Evolutionary conservation across 1,140 invertebrate genomes (phyloP), one percentile per base, ranked within the genome.

Genomic region (Metopolophium dirhodum): DNA sequence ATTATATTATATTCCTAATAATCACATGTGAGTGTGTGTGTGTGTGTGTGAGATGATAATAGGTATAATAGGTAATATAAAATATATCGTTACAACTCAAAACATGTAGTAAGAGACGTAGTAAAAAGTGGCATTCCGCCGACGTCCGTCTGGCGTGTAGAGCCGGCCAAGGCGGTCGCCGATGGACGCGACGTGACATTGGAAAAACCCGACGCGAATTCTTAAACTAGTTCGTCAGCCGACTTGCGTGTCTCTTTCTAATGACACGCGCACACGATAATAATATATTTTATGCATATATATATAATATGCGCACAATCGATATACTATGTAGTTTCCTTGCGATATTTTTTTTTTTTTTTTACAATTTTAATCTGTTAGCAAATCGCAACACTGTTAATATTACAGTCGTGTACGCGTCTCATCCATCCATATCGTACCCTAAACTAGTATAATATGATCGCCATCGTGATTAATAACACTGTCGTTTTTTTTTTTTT

Each of bases 161-260:
- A 51, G 26, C 49, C 35, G 22, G 49, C 49, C 87, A 54, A 54
- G 87, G 87, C 51, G 51, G n/a, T 89, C 22, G n/a, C 22, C 87
- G 35, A 88, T 49, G 47, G 47, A 51, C 47, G 61, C 1, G 49
- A 88, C 87, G 87, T 89, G 87, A 89, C 87, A 89, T 57, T 57
- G 87, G 51, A 54, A 37, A 89, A 89, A 89, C 87, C 87, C 87
- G 87, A 89, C 22, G 35, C 87, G 87, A 89, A 89, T 89, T 57
- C 35, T 37, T 57, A 89, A 89, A 57, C 47, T 89, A 89, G 47
- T 51, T 54, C 8, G 87, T 23, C n/a, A 23, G 49, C 51, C 23
- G 87, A 57, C n/a, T 37, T 54, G 18, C 87, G 14, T 23, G 9
- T 23, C 35, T 51, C 9, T 89, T 7, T 26, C n/a, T 23, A 41